A percentile compares a stretch with the other conserved stretches of the same genome.
phyloP scores from a whole-genome alignment of 2,797 vertebrate species.

The Lutjanus argentimaculatus region DNA sequence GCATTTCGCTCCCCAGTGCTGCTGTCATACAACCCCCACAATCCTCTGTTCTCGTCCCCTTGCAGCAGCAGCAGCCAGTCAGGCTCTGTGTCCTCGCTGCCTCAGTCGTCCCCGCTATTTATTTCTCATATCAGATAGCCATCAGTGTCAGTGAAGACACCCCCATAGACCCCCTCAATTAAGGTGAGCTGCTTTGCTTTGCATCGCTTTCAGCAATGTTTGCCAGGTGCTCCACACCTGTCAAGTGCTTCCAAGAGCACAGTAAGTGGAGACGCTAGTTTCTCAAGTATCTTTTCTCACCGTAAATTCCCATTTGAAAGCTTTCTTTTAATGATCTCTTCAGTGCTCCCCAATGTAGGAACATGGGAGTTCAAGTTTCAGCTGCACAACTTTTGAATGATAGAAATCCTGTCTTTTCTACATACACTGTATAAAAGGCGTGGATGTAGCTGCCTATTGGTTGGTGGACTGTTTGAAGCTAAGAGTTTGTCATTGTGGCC shows the following conservation, averaged over 20 bases:
- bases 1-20: constrained; percentile 62
- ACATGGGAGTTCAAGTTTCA: neutral
- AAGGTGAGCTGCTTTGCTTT: constrained; percentile 1
- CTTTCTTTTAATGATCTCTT: constrained; percentile 14
- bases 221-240: constrained; percentile 3
- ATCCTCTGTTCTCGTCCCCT: constrained; percentile 59
- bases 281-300: neutral
- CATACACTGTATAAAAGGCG: too few relatives aligned
- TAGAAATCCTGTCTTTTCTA: neutral
- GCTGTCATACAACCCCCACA: constrained; percentile 71
- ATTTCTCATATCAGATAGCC: constrained; percentile 32
- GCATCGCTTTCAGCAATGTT: neutral
- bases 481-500: too few relatives aligned
- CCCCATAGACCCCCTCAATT: neutral
- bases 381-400: neutral
- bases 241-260: neutral
- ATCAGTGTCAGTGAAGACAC: constrained; percentile 4
- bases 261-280: neutral
- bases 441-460: too few relatives aligned
- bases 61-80: constrained; percentile 25
- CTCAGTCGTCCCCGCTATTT: constrained; percentile 11
- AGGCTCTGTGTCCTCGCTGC: constrained; percentile 1
- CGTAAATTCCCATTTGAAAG: neutral
- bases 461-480: neutral
- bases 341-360: neutral